Conservation (phyloP, 2,797 vertebrate species). For the Microtus californicus region DNA sequence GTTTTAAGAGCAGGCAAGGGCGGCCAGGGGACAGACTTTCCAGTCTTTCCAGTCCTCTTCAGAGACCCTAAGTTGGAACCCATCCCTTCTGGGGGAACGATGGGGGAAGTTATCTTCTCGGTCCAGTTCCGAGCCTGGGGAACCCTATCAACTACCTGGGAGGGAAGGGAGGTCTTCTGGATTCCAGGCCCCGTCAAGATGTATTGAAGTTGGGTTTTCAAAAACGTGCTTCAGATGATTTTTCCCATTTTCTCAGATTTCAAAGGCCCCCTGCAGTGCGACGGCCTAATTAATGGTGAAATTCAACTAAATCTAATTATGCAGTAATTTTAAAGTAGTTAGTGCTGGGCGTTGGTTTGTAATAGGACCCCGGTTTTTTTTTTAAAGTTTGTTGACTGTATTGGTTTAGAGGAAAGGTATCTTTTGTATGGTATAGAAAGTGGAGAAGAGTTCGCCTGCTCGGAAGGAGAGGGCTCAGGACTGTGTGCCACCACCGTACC, state of each 20-base stretch:
- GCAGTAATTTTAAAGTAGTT: slow-evolving; percentile 92
- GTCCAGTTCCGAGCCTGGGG: slow-evolving; percentile 75
- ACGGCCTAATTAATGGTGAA: slow-evolving; percentile 92
- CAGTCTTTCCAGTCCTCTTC: not conserved
- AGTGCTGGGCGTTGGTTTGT: slow-evolving; percentile 89
- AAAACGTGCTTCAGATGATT: slow-evolving; percentile 89
- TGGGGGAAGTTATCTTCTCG: not conserved
- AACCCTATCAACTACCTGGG: slow-evolving; percentile 79
- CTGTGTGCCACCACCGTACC: not conserved
- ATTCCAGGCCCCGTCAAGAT: slow-evolving; percentile 87
- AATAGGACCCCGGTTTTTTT: slow-evolving; percentile 89
- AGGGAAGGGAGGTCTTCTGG: slow-evolving; percentile 82
- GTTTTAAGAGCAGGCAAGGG: not conserved
- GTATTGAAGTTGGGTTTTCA: slow-evolving; percentile 88
- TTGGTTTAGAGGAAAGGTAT: slow-evolving; percentile 85
- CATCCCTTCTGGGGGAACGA: not conserved
- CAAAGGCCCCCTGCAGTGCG: slow-evolving; percentile 89
- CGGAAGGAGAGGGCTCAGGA: not conserved
- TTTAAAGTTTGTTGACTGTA: slow-evolving; percentile 90
- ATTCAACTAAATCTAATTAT: slow-evolving; percentile 92
- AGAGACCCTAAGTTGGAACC: not conserved
- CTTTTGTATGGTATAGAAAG: slow-evolving; percentile 81
- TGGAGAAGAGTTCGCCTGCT: slow-evolving; percentile 60
- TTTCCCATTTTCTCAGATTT: slow-evolving; percentile 90
- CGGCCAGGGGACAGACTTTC: not conserved